Base-by-base conservation (phyloP, 1,140 invertebrate species). In the Protaetia brevitarsis region DNA sequence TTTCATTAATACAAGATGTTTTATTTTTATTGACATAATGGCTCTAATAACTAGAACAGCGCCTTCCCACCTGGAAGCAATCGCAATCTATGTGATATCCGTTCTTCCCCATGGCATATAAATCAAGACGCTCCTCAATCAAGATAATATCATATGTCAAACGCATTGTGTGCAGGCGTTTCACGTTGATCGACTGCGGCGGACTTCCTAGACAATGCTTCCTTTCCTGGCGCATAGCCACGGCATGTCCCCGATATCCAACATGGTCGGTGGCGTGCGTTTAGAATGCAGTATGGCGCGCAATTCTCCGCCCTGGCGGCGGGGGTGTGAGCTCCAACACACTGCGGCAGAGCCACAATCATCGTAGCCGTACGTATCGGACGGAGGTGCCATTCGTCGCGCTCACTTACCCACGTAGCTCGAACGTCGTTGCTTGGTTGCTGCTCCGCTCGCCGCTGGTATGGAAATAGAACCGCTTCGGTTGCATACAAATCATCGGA, bases 351-450 rank as follows among this genome's bases (percentile, higher is more conserved):
- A 6, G 6, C 37, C 26, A 51, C 64, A 68, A 69, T 68, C 66
- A 71, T 69, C 67, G 19, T 3, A 51, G 13, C 41, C 41, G 41
- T 70, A 69, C 66, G 73, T 72, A 73, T 74, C 72, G 73, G 72
- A 74, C 66, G 69, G 63, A 68, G 66, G 62, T 63, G 57, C 68
- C 67, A 74, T 74, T 73, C 69, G 72, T 69, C 65, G 63, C 61
- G 69, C 65, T 68, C 57, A 26, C 66, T 64, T 71, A 59, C 69
- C 71, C 69, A 68, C n/a, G 31, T n/a, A n/a, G n/a, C 11, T 69
- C 72, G 71, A 67, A 62, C 36, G 67, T 65, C 45, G 29, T 65
- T 65, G 59, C 8, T 34, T 45, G 10, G 41, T 16, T 19, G 13
- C 21, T 51, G 3, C 26, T 51, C 11, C 41, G 19, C 26, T 51